Conservation (phyloP, 1,140 invertebrate species). For the Drosophila suzukii region DNA sequence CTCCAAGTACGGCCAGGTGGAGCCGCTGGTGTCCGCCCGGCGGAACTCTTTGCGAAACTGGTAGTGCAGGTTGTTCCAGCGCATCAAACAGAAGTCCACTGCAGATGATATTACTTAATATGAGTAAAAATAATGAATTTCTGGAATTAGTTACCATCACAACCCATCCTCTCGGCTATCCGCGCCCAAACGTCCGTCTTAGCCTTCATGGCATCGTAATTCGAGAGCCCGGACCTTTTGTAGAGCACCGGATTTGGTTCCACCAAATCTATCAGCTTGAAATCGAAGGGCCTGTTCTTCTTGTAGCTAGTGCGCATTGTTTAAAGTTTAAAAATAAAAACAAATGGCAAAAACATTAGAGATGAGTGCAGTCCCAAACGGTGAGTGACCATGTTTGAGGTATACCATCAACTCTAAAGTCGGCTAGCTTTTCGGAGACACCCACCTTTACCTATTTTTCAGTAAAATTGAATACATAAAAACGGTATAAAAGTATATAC, state of each 20-base stretch:
- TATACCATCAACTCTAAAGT: too few species aligned
- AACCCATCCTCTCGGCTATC: constrained; percentile 64
- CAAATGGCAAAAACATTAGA: too few species aligned
- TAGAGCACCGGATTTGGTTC: constrained; percentile 71
- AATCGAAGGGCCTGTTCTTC: constrained; percentile 79
- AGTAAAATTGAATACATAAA: too few species aligned
- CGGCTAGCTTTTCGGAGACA: too few species aligned
- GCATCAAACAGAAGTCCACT: constrained; percentile 77
- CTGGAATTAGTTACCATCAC: constrained; percentile 40
- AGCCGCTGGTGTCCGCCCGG: constrained; percentile 48
- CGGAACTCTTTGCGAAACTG: constrained; percentile 71
- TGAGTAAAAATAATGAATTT: too few species aligned
- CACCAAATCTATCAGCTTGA: constrained; percentile 75
- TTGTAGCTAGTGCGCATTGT: constrained; percentile 77
- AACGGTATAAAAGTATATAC: too few species aligned
- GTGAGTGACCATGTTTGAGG: too few species aligned
- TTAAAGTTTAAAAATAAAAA: background rate
- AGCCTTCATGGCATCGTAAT: constrained; percentile 76
- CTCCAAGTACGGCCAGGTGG: constrained; percentile 76
- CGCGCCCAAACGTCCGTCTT: constrained; percentile 71
- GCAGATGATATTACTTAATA: background rate
- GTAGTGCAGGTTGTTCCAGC: constrained; percentile 78
- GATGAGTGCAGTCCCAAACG: too few species aligned
- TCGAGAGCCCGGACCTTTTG: constrained; percentile 64
- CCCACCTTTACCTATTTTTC: too few species aligned